These are phyloP conservation scores for Synanthedon formicaeformis DNA, from an alignment of 2,888 invertebrate genomes.

Conservation along the genomic window DNA sequence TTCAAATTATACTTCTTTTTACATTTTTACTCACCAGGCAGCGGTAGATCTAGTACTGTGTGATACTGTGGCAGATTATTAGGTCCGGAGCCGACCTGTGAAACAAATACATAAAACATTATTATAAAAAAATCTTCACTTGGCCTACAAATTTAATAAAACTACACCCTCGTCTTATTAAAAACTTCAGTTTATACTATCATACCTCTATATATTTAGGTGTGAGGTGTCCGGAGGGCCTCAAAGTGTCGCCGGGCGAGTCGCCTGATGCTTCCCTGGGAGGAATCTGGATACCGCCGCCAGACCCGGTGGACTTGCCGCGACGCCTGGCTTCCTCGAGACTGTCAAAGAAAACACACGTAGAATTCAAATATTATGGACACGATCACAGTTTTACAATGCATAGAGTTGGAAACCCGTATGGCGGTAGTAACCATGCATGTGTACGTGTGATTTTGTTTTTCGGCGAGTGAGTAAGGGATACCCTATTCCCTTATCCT, in stretches of 20 bases:
- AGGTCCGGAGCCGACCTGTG: slow-evolving; percentile 86
- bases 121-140: neutral
- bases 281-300: slow-evolving; percentile 13
- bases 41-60: slow-evolving; percentile 90
- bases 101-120: neutral
- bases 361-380: neutral
- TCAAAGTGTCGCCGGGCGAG: slow-evolving; percentile 33
- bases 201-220: slow-evolving; percentile 80
- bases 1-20: too few species aligned
- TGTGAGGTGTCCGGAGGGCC: slow-evolving; percentile 61
- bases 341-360: slow-evolving; percentile 19
- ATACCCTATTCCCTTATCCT: too few species aligned
- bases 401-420: neutral
- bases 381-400: neutral
- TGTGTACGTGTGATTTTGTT: too few species aligned
- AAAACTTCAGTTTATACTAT: too few species aligned
- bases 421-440: too few species aligned
- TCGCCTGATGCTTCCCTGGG: slow-evolving; percentile 30
- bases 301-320: slow-evolving; percentile 24
- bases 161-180: too few species aligned
- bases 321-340: slow-evolving; percentile 58
- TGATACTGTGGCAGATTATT: slow-evolving; percentile 89
- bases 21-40: slow-evolving; percentile 29
- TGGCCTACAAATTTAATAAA: too few species aligned
- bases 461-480: too few species aligned